A percentile compares a stretch with the other conserved stretches of the same genome.
These are phyloP conservation scores for Sus cebifrons DNA, from an alignment of 2,797 vertebrate genomes.

Conservation along the genomic window DNA sequence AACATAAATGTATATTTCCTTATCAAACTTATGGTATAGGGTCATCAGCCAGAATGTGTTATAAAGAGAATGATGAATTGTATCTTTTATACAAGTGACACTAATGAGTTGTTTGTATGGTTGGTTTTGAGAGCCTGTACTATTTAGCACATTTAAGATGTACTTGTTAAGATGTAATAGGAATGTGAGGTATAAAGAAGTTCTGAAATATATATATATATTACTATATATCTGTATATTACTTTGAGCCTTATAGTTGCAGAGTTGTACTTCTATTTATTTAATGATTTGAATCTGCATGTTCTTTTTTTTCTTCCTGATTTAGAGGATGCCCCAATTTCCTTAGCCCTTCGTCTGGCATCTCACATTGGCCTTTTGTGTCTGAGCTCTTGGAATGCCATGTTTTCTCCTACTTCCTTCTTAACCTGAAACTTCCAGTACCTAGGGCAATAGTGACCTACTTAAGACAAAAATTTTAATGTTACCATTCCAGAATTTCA, in stretches of 20 bases:
- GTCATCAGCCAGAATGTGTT: not conserved
- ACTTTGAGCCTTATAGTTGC: not conserved
- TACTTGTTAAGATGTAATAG: not conserved
- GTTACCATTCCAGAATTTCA: constrained; percentile 49
- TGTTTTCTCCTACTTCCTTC: constrained; percentile 8
- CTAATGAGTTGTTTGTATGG: not conserved
- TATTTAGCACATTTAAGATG: not conserved
- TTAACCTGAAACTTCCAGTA: constrained; percentile 15
- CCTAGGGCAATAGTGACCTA: not conserved
- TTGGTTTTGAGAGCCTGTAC: constrained; percentile 32
- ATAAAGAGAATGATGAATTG: not conserved
- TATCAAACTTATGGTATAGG: not conserved
- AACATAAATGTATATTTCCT: not conserved
- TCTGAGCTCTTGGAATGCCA: not conserved
- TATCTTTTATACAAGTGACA: not conserved
- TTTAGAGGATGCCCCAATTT: constrained; percentile 50
- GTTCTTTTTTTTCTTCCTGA: not conserved
- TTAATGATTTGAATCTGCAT: constrained; percentile 10
- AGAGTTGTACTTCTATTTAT: not conserved
- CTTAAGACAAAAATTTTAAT: not conserved
- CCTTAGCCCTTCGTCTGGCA: constrained; percentile 27
- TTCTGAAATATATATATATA: not conserved
- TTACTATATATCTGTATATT: not conserved
- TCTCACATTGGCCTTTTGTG: not conserved
- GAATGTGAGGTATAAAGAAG: not conserved